Evolutionary conservation across 2,797 vertebrate species (phyloP).

Genomic region (Channa striata): DNA sequence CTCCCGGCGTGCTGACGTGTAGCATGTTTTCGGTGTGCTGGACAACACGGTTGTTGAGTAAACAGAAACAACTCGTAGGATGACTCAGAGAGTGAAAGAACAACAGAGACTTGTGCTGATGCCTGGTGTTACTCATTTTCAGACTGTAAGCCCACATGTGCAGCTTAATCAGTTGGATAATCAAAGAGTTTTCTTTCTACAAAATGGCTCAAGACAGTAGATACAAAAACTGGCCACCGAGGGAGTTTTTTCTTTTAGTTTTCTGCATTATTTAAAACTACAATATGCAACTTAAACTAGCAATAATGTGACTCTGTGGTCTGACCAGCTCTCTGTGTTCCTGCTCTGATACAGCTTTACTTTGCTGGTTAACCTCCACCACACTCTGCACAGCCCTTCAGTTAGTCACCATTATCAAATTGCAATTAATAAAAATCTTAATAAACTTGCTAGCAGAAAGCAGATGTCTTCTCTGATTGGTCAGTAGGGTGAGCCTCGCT

Average conservation of each 20-base stretch:
- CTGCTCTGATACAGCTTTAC: no score
- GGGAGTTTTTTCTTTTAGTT: neutral
- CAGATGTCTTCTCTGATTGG: no score
- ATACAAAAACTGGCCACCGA: conserved; percentile 36
- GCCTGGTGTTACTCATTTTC: conserved; percentile 65
- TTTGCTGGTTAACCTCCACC: no score
- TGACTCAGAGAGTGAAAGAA: conserved; percentile 57
- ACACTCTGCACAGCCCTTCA: no score
- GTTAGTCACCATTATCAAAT: no score
- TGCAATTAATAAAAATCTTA: no score
- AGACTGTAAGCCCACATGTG: conserved; percentile 60
- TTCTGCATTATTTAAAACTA: conserved; percentile 4
- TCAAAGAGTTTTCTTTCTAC: conserved; percentile 53
- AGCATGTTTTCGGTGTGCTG: conserved; percentile 25
- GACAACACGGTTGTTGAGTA: conserved; percentile 60
- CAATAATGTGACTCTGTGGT: no score
- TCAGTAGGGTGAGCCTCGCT: no score
- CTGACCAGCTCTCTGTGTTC: no score
- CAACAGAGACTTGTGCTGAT: conserved; percentile 32
- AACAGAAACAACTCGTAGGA: conserved; percentile 67
- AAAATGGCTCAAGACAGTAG: conserved; percentile 33
- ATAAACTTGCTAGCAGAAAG: no score
- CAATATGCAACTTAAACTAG: no score
- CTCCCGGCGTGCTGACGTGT: conserved; percentile 51
- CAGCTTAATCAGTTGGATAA: conserved; percentile 59